A percentile compares a stretch with the other conserved stretches of the same genome.
Conservation (phyloP, 2,113 vertebrate genomes). For the Phocoena sinus region DNA sequence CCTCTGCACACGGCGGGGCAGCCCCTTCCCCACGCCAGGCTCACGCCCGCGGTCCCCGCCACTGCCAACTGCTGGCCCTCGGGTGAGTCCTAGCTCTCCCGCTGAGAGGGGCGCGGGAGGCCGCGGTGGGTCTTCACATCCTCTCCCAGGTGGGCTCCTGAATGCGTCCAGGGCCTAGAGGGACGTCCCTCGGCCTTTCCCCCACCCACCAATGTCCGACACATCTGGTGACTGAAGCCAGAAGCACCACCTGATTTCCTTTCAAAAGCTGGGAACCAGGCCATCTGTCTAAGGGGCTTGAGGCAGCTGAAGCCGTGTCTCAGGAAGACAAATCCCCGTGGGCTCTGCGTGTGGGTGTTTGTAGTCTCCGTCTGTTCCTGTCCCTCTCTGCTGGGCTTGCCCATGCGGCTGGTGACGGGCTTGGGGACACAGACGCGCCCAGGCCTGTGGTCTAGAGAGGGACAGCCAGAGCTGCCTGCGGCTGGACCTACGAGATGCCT, state of each 20-base stretch:
- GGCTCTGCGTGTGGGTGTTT: neutral
- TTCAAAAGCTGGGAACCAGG: neutral
- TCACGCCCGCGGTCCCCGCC: neutral
- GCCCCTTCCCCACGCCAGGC: neutral
- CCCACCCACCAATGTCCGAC: neutral
- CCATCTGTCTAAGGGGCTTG: neutral
- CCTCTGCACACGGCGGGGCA: too few species aligned
- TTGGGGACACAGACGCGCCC: neutral
- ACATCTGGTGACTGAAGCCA: neutral
- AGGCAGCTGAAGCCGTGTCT: neutral
- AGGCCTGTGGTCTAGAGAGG: neutral
- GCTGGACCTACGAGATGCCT: neutral
- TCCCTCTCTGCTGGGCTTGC: neutral
- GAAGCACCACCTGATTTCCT: neutral
- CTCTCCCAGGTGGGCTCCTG: neutral
- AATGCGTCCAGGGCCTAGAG: neutral
- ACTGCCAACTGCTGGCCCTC: neutral
- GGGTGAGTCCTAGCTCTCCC: neutral
- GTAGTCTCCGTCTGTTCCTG: neutral
- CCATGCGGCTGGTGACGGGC: neutral
- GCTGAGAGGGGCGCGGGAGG: neutral
- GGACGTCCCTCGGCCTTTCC: neutral
- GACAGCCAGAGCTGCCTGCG: neutral
- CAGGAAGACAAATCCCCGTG: neutral
- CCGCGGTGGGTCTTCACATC: neutral